Evolutionary conservation across 2,888 invertebrate genomes (phyloP).

Genomic region (Punctoribates punctum): DNA sequence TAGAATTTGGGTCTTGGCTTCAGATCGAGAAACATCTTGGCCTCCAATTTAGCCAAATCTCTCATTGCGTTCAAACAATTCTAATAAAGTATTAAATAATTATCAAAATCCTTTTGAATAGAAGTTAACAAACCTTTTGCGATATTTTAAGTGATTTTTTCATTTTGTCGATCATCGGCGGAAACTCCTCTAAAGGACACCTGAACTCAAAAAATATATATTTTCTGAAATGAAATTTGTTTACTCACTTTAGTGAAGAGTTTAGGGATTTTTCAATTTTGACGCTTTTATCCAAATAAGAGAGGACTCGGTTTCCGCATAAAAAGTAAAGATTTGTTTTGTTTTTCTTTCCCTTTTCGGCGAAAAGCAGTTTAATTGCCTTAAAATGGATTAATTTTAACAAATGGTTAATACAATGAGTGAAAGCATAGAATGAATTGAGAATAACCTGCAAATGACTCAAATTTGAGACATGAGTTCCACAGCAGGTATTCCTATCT

Average conservation of each 20-base stretch:
- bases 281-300: conserved; percentile 62
- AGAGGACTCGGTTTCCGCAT: conserved; percentile 67
- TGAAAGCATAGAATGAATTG: not conserved
- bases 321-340: conserved; percentile 61
- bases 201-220: conserved; percentile 58
- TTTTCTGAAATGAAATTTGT: not conserved
- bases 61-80: conserved; percentile 63
- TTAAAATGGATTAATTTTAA: conserved; percentile 47
- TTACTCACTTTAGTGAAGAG: conserved; percentile 66
- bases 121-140: conserved; percentile 58
- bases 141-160: conserved; percentile 65
- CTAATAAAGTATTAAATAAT: conserved; percentile 45
- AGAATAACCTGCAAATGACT: conserved; percentile 58
- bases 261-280: conserved; percentile 67
- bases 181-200: conserved; percentile 67
- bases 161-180: conserved; percentile 68
- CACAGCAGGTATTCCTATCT: conserved; percentile 81
- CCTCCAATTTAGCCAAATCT: conserved; percentile 68
- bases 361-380: conserved; percentile 61
- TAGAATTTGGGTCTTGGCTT: conserved; percentile 46
- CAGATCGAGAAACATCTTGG: conserved; percentile 59
- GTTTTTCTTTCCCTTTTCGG: conserved; percentile 69
- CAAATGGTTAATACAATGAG: not conserved
- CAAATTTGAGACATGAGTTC: conserved; percentile 75
- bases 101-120: conserved; percentile 32